Conservation (phyloP, 2,888 invertebrate genomes). For the Diarsia brunnea region DNA sequence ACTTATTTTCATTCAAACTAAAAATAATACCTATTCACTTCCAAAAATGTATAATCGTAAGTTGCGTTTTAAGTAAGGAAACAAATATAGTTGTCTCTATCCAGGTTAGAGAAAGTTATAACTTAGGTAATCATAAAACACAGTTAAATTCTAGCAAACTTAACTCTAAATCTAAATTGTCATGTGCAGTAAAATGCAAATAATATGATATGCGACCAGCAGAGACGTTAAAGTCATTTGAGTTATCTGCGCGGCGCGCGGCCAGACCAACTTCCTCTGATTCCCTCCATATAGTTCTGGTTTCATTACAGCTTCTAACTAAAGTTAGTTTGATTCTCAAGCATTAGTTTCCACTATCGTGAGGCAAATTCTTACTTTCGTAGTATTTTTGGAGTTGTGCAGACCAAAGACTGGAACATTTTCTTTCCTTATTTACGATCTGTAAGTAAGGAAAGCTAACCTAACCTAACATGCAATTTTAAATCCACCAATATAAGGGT, state of each 20-base stretch:
- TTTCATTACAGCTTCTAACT: constrained; percentile 43
- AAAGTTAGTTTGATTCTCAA: constrained; percentile 20
- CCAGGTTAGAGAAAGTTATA: neutral
- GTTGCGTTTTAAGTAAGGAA: neutral
- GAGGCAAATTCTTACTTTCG: neutral
- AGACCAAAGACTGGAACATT: neutral
- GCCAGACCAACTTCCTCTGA: constrained; percentile 32
- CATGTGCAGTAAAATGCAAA: constrained; percentile 33
- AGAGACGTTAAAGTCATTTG: constrained; percentile 27
- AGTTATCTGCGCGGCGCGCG: constrained; percentile 13
- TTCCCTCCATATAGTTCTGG: constrained; percentile 43
- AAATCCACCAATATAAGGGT: too few species aligned
- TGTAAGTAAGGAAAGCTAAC: too few species aligned
- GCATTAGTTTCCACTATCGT: neutral
- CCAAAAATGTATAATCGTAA: neutral
- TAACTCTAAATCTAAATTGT: neutral
- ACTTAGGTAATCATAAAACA: neutral
- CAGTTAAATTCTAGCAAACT: neutral
- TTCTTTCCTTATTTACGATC: neutral
- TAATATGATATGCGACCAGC: constrained; percentile 23
- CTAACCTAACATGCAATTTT: neutral
- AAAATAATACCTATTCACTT: neutral
- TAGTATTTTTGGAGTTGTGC: neutral
- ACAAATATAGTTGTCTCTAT: neutral
- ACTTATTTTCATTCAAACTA: neutral